Base-by-base conservation (phyloP, 2,888 invertebrate species). In the Autographa gamma region DNA sequence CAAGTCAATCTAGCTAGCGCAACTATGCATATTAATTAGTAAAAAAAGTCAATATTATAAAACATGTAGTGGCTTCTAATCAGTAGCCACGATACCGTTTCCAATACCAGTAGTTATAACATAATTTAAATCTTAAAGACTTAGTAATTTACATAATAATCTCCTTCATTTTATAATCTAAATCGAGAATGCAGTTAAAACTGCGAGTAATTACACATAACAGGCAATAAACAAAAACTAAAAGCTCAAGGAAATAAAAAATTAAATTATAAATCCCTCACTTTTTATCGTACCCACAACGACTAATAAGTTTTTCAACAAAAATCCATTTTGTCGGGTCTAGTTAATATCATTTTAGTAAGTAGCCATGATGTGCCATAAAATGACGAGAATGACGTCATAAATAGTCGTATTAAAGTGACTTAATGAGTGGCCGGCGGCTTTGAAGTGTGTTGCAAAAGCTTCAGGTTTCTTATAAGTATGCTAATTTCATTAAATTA, bases 401-500 rank as follows among this genome's bases (percentile, higher is more conserved):
- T 89, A 89, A 88, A 89, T 85, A 86, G 79, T 79, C 79, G 82
- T 81, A 85, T 89, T 89, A 89, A 89, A 82, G 74, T 79, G 76
- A 81, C 82, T 83, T 86, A 88, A 90, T 85, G 82, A 84, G 75
- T 56, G 13, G 19, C 52, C 77, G 87, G 82, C 78, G 64, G 73
- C 77, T 85, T 86, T 88, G 85, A 86, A 64, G 69, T 66, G 67
- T 63, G 64, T 82, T 86, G 85, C 89, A 81, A 87, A 87, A 83
- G 78, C 81, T 74, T 73, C 70, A 73, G 77, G 73, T 80, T 80
- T 80, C 81, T 80, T 81, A 83, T 82, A 80, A 77, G 71, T 86
- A 89, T 86, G 88, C 85, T 89, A 90, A 90, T 89, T 88, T 87
- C 71, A 85, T 88, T 87, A 89, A 84, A 84, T 86, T 86, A 87